Percentiles rank a stretch among this genome's conserved stretches.
These are phyloP conservation scores for Anneissia japonica DNA, from an alignment of 35 echinoderm and acorn worm species.

Conservation along the genomic window DNA sequence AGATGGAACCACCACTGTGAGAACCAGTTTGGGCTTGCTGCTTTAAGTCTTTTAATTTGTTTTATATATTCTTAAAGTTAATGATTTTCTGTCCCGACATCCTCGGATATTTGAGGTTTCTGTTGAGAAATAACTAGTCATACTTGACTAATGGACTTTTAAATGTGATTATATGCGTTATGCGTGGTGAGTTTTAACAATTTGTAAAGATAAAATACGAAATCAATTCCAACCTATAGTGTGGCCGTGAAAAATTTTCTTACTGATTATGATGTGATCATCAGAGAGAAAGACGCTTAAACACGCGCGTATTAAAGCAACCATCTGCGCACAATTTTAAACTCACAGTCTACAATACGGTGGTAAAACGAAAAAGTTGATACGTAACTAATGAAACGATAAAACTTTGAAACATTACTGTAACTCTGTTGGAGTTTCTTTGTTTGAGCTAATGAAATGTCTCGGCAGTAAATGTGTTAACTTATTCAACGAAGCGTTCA, in stretches of 20 bases:
- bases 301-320: background rate
- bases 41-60: too few relatives aligned
- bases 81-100: too few relatives aligned
- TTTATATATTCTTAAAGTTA: too few relatives aligned
- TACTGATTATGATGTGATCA: background rate
- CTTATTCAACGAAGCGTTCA: background rate
- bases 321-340: background rate
- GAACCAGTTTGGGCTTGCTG: too few relatives aligned
- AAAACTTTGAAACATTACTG: background rate
- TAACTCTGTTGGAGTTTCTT: background rate
- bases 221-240: background rate
- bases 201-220: background rate
- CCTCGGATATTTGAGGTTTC: too few relatives aligned
- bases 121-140: too few relatives aligned
- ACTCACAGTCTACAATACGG: too few relatives aligned
- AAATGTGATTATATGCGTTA: too few relatives aligned
- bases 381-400: background rate
- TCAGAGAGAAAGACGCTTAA: background rate
- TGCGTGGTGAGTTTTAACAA: background rate
- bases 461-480: background rate
- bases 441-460: background rate
- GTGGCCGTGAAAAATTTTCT: background rate
- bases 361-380: too few relatives aligned
- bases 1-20: too few relatives aligned
- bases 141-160: too few relatives aligned